Percentiles rank a stretch among this genome's conserved stretches.
phyloP scores from a whole-genome alignment of 1,140 invertebrate genomes.

The Penaeus vannamei region DNA sequence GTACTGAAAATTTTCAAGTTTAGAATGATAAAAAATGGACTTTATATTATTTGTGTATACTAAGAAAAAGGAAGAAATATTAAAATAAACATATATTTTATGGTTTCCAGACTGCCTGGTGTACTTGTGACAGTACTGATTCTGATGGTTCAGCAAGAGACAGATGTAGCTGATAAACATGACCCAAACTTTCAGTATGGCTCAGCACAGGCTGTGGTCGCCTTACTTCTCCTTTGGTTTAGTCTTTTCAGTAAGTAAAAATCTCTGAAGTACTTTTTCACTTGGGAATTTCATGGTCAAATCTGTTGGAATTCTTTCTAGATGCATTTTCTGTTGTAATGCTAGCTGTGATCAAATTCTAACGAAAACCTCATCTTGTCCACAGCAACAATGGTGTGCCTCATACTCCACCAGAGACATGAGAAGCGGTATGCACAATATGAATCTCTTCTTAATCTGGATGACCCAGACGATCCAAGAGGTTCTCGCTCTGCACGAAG shows the following conservation, averaged over 20 bases:
- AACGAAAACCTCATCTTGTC: slow-evolving; percentile 41
- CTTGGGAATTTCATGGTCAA: background rate
- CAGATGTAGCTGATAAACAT: slow-evolving; percentile 74
- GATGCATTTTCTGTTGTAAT: slow-evolving; percentile 79
- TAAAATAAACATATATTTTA: too few species aligned
- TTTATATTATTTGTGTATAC: background rate
- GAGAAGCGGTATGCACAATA: slow-evolving; percentile 75
- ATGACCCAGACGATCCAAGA: slow-evolving; percentile 39
- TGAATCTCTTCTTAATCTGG: slow-evolving; percentile 70
- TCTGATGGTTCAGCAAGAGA: slow-evolving; percentile 73
- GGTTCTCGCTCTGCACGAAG: background rate
- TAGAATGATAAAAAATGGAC: background rate
- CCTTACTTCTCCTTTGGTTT: slow-evolving; percentile 70
- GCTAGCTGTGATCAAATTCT: slow-evolving; percentile 33
- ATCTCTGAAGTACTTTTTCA: background rate
- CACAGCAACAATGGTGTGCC: slow-evolving; percentile 80
- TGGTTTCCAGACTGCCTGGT: slow-evolving; percentile 71
- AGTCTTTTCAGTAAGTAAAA: slow-evolving; percentile 64
- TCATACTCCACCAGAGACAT: slow-evolving; percentile 84
- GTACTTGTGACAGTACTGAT: slow-evolving; percentile 76
- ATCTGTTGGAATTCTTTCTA: slow-evolving; percentile 70
- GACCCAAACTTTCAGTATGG: slow-evolving; percentile 89
- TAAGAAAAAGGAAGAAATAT: background rate
- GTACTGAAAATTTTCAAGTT: background rate
- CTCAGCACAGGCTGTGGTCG: slow-evolving; percentile 76